These are phyloP conservation scores for Toxostoma redivivum DNA, from an alignment of 2,113 vertebrate species.

Conservation along the genomic window DNA sequence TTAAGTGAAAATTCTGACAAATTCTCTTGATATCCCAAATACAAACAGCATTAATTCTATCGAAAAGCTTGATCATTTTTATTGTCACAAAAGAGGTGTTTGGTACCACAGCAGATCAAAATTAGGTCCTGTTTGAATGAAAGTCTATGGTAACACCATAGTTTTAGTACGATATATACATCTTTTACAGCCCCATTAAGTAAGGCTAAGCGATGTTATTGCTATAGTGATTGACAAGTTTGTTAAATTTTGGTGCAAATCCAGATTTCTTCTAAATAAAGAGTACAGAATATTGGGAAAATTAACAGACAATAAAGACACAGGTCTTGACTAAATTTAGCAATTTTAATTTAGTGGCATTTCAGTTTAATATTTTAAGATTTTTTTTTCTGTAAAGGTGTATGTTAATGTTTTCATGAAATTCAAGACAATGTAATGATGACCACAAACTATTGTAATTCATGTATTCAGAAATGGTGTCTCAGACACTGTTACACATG, in stretches of 20 bases:
- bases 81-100: slow-evolving; percentile 48
- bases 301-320: neutral
- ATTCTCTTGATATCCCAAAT: slow-evolving; percentile 43
- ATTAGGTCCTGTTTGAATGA: slow-evolving; percentile 26
- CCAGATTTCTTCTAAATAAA: neutral
- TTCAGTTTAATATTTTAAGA: neutral
- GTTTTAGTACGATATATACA: neutral
- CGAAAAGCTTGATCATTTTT: slow-evolving; percentile 42
- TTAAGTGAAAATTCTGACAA: slow-evolving; percentile 11
- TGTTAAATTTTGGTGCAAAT: neutral
- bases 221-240: neutral
- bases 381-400: neutral
- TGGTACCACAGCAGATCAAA: slow-evolving; percentile 13
- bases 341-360: neutral
- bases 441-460: neutral
- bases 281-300: neutral
- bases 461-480: neutral
- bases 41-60: slow-evolving; percentile 11
- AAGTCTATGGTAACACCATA: neutral
- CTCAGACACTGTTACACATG: neutral
- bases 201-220: neutral
- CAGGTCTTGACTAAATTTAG: neutral
- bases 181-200: neutral
- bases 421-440: neutral
- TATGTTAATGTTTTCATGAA: neutral